These are phyloP conservation scores for Darevskia nairensis DNA, from an alignment of 2,797 vertebrate species.

Conservation along the genomic window DNA sequence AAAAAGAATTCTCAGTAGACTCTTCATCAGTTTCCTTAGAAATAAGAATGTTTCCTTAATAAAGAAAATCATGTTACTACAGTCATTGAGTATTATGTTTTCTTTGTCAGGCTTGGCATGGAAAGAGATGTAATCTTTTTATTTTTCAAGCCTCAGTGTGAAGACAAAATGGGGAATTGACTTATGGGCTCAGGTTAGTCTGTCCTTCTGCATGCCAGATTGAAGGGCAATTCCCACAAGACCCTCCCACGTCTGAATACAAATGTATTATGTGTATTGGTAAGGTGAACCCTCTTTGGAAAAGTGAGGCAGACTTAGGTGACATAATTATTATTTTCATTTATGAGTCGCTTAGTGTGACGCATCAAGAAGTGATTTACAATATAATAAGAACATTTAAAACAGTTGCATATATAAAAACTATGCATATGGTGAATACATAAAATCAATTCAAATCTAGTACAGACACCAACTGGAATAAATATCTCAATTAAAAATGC, in stretches of 20 bases:
- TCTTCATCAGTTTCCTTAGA: constrained; percentile 62
- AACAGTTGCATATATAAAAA: too few relatives aligned
- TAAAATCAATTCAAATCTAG: too few relatives aligned
- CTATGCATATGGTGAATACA: too few relatives aligned
- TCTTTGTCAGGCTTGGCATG: not conserved
- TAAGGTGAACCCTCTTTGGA: not conserved
- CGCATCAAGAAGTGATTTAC: too few relatives aligned
- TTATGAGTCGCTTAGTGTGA: too few relatives aligned
- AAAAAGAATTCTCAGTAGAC: constrained; percentile 48
- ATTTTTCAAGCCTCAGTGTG: not conserved
- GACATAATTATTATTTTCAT: not conserved
- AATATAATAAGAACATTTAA: too few relatives aligned
- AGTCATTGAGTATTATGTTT: not conserved
- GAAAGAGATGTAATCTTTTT: not conserved
- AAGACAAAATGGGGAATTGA: not conserved
- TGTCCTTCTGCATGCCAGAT: not conserved
- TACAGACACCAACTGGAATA: too few relatives aligned
- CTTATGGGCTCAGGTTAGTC: not conserved
- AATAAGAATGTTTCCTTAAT: constrained; percentile 56
- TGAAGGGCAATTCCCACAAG: not conserved
- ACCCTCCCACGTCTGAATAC: not conserved
- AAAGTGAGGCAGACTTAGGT: not conserved
- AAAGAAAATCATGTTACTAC: constrained; percentile 32
- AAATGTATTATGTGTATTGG: not conserved
- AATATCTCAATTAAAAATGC: too few relatives aligned